Evolutionary conservation across 1,140 invertebrate species (phyloP).

Genomic region (Euglossa dilemma): DNA sequence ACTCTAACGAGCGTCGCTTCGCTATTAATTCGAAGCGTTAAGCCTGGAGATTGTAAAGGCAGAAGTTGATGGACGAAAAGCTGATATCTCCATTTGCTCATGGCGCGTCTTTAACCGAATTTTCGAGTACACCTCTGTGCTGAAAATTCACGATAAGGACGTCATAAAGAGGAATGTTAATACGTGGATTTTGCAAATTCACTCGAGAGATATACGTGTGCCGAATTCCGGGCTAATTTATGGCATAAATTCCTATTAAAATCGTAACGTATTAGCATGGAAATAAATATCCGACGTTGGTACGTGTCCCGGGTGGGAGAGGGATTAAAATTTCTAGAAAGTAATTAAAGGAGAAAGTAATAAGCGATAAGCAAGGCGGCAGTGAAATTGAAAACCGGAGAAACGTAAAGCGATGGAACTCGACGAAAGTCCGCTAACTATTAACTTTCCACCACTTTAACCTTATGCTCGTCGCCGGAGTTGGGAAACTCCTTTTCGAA

Average conservation of each 20-base stretch:
- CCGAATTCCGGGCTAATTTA: neutral
- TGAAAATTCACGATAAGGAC: too few species aligned
- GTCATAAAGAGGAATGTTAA: too few species aligned
- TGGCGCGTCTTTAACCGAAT: too few species aligned
- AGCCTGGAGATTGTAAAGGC: too few species aligned
- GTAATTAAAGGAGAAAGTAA: slow-evolving; percentile 12
- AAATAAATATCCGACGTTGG: neutral
- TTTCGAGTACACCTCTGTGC: too few species aligned
- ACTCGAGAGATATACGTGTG: too few species aligned
- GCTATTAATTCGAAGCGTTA: too few species aligned
- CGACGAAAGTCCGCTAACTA: neutral
- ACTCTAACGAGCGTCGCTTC: too few species aligned
- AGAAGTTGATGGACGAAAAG: too few species aligned
- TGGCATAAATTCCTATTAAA: neutral
- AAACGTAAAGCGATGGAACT: slow-evolving; percentile 11
- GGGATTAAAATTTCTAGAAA: neutral
- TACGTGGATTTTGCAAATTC: too few species aligned
- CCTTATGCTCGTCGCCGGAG: neutral
- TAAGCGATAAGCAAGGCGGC: slow-evolving; percentile 4
- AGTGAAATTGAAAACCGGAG: slow-evolving; percentile 12
- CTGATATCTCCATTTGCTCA: too few species aligned
- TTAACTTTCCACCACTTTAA: neutral
- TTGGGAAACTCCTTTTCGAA: neutral
- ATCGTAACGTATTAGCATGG: neutral
- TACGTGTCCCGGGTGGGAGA: neutral